Conservation (phyloP, 2,797 vertebrate genomes). For the Masticophis lateralis region DNA sequence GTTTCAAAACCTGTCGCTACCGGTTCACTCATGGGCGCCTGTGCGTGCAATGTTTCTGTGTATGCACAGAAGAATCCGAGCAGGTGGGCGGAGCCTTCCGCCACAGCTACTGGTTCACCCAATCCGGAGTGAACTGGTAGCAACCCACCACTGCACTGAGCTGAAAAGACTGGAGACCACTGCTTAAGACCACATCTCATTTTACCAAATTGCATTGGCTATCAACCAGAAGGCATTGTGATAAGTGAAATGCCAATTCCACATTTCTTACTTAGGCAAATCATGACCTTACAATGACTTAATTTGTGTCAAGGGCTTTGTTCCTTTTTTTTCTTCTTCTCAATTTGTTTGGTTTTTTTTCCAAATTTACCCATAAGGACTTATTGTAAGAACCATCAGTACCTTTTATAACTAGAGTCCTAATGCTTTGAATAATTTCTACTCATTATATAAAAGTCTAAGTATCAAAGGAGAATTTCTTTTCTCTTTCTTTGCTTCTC, state of each 20-base stretch:
- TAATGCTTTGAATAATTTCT: neutral
- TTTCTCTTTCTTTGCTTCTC: neutral
- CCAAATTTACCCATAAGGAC: neutral
- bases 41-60: no score
- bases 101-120: no score
- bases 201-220: neutral
- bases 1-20: no score
- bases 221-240: neutral
- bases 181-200: no score
- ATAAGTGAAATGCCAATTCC: neutral
- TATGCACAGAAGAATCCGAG: no score
- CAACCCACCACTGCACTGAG: no score
- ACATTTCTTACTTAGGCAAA: conserved; percentile 15
- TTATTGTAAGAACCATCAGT: neutral
- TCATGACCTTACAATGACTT: neutral
- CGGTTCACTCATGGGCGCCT: no score
- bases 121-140: no score
- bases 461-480: neutral
- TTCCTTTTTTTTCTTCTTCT: neutral
- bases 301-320: neutral
- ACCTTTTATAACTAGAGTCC: neutral
- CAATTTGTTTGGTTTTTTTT: neutral
- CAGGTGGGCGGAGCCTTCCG: no score
- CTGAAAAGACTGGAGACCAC: no score
- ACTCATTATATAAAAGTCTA: neutral